Evolutionary conservation across 30 jellyfish, hydroid and myxozoan genomes (phyloP), one percentile per base, ranked within the genome.

Genomic region (Aurelia coerulea): DNA sequence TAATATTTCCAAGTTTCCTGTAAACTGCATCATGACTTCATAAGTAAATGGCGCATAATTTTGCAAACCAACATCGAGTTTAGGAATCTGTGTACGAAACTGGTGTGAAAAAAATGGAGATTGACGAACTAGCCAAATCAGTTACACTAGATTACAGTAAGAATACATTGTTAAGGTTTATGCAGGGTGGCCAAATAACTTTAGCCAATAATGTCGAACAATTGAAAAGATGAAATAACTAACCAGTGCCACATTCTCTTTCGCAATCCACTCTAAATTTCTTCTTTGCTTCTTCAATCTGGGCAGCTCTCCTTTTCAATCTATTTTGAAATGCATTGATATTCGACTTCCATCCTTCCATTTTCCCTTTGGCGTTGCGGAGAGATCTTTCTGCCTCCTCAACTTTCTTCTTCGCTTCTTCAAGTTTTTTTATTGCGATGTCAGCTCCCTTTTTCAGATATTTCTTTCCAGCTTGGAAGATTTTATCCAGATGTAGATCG

Each of bases 321-420:
- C 80, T 63, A 16, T 63, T 66, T 41, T 86, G 82, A 49, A 59
- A 86, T 12, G 50, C 65, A 39, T 68, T 32, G 67, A 86, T 75
- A 58, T 19, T 39, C 7, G 46, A 14, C 54, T 87, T 83, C 96
- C 96, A 87, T 15, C 91, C 91, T 3, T 73, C 86, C 78, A 87
- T 68, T 87, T 87, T 87, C 14, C 67, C 62, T 41, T 59, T 35
- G 42, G 96, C 96, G 12, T 42, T 51, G 19, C 52, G 53, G 33
- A 74, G 54, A 3, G 85, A 34, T 18, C 23, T 15, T 42, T 46
- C 50, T 5, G 79, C 88, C 29, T 65, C 88, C 58, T 73, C 62
- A 7, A 74, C 49, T 53, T 37, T 74, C 49, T 51, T 39, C 29
- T 74, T 23, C 10, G 94, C 87, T 1, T 84, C 72, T 9, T 60